Conservation (phyloP, 2,113 vertebrate genomes). For the Chlamydotis undulata region DNA sequence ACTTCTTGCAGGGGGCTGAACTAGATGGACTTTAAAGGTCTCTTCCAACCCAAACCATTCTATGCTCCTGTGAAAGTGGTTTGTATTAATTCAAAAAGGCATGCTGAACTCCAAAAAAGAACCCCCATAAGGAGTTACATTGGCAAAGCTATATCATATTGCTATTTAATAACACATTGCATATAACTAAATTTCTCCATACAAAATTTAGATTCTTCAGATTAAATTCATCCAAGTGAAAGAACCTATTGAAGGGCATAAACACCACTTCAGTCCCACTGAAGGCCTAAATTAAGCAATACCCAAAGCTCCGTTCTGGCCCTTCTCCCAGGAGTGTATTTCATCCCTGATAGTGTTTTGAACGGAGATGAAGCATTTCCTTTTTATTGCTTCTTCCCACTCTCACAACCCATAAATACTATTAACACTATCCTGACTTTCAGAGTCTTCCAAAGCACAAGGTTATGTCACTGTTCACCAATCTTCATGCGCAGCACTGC, state of each 20-base stretch:
- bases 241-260: neutral
- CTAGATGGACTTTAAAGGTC: no score
- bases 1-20: no score
- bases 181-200: neutral
- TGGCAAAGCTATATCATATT: neutral
- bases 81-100: neutral
- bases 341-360: conserved; percentile 36
- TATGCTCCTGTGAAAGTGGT: neutral
- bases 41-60: no score
- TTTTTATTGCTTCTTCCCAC: conserved; percentile 53
- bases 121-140: neutral
- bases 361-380: conserved; percentile 59
- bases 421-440: conserved; percentile 38
- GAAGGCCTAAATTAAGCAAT: conserved; percentile 10
- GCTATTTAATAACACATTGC: neutral
- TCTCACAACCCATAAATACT: conserved; percentile 52
- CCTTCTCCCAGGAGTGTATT: conserved; percentile 35
- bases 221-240: neutral
- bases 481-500: neutral
- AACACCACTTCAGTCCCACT: neutral
- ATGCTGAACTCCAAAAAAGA: neutral
- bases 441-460: neutral
- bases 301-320: conserved; percentile 5
- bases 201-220: neutral
- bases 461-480: neutral